Conservation (phyloP, 1,140 invertebrate species). For the Phymorhynchus buccinoides region DNA sequence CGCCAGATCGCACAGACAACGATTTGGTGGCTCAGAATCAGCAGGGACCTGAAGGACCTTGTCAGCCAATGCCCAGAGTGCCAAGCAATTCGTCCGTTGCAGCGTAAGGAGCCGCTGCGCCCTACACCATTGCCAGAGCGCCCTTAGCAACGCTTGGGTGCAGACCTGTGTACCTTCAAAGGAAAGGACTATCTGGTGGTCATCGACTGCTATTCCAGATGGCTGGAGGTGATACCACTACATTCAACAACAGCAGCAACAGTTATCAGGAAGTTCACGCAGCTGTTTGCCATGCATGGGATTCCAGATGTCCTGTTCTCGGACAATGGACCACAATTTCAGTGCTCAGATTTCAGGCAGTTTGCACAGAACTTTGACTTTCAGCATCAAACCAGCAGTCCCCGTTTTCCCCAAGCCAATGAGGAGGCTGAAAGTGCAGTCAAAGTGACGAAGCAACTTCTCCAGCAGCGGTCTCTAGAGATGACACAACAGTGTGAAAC, state of each 20-base stretch:
- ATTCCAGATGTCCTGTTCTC: slow-evolving; percentile 47
- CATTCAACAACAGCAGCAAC: slow-evolving; percentile 30
- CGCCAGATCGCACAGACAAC: not conserved
- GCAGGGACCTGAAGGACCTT: not conserved
- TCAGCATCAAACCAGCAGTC: slow-evolving; percentile 48
- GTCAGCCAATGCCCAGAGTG: not conserved
- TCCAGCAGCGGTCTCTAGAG: not conserved
- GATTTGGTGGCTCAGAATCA: slow-evolving; percentile 6
- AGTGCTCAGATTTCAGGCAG: slow-evolving; percentile 46
- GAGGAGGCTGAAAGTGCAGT: slow-evolving; percentile 49
- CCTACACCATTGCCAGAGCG: not conserved
- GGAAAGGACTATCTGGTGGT: not conserved
- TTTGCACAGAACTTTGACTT: slow-evolving; percentile 52
- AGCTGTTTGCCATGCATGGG: slow-evolving; percentile 52
- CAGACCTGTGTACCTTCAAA: not conserved
- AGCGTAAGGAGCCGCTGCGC: not conserved
- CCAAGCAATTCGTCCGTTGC: not conserved
- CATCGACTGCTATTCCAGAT: not conserved
- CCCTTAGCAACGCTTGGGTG: not conserved
- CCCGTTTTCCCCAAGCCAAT: slow-evolving; percentile 31
- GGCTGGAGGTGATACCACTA: slow-evolving; percentile 27
- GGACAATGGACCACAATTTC: slow-evolving; percentile 58
- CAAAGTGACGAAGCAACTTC: slow-evolving; percentile 49
- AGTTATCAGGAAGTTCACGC: slow-evolving; percentile 46
- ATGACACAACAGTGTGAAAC: too few species aligned